Conservation (phyloP, 2,113 vertebrate genomes). For the Sphyrna mokarran region DNA sequence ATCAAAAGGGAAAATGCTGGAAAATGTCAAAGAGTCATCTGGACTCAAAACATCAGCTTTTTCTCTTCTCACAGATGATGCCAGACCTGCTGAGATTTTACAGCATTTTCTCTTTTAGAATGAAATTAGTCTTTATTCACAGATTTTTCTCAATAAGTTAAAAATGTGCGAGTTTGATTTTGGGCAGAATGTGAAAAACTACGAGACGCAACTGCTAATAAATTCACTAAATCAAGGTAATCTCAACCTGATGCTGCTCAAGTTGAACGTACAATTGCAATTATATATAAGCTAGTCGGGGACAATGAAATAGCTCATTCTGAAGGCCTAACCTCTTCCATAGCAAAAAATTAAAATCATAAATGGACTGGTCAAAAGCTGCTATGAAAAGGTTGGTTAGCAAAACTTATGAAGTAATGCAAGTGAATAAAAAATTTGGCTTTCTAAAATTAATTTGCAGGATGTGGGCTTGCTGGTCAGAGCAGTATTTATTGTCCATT, state of each 20-base stretch:
- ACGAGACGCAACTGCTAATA: not conserved
- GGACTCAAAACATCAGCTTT: too few relatives aligned
- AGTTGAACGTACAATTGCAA: not conserved
- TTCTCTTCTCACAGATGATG: too few relatives aligned
- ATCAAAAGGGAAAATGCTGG: too few relatives aligned
- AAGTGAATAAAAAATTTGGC: too few relatives aligned
- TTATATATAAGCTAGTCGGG: not conserved
- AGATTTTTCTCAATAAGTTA: not conserved
- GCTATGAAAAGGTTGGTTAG: too few relatives aligned
- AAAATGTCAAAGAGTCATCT: too few relatives aligned
- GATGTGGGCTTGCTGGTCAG: not conserved
- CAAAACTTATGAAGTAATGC: too few relatives aligned
- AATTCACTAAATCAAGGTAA: not conserved
- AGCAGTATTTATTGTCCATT: not conserved
- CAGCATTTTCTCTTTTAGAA: too few relatives aligned
- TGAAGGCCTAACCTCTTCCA: not conserved
- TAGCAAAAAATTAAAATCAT: not conserved
- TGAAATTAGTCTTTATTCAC: not conserved
- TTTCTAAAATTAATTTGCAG: not conserved
- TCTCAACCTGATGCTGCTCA: not conserved
- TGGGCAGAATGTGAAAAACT: not conserved
- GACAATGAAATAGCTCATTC: not conserved
- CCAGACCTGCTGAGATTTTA: too few relatives aligned
- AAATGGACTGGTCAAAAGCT: not conserved
- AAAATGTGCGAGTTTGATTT: not conserved